Conservation (phyloP, 2,888 invertebrate genomes). For the Catocala fraxini region DNA sequence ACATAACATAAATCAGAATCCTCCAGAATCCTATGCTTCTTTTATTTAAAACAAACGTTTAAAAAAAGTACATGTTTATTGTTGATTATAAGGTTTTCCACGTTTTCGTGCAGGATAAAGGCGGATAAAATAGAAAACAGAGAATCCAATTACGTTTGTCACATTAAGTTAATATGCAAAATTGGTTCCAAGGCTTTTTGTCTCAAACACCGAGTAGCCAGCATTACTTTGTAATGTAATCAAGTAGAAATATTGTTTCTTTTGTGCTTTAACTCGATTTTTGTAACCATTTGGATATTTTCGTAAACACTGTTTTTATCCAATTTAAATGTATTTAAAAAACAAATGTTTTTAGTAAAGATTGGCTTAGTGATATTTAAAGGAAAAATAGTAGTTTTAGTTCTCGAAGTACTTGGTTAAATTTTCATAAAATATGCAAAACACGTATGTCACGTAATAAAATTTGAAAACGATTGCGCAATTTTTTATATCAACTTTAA, state of each 20-base stretch:
- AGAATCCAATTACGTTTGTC: slow-evolving; percentile 79
- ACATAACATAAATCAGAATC: too few species aligned
- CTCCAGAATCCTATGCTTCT: not conserved
- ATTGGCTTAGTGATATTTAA: too few species aligned
- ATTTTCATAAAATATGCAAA: too few species aligned
- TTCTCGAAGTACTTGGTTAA: too few species aligned
- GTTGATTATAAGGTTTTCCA: slow-evolving; percentile 33
- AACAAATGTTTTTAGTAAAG: not conserved
- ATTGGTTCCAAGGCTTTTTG: slow-evolving; percentile 75
- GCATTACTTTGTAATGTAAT: slow-evolving; percentile 51
- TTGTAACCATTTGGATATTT: slow-evolving; percentile 13
- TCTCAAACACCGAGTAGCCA: slow-evolving; percentile 60
- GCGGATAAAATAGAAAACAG: slow-evolving; percentile 64
- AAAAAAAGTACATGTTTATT: slow-evolving; percentile 35
- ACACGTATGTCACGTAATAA: too few species aligned
- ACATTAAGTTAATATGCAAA: slow-evolving; percentile 83
- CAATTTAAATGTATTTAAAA: slow-evolving; percentile 3
- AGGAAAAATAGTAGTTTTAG: too few species aligned
- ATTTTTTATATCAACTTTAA: too few species aligned
- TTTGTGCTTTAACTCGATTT: slow-evolving; percentile 40
- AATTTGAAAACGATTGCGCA: too few species aligned
- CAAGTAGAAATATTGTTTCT: slow-evolving; percentile 52
- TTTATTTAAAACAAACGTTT: slow-evolving; percentile 5
- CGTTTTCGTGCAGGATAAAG: slow-evolving; percentile 42
- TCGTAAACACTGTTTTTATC: slow-evolving; percentile 15